These are phyloP conservation scores for Otus sunia DNA, from an alignment of 2,113 vertebrate genomes.

Conservation along the genomic window DNA sequence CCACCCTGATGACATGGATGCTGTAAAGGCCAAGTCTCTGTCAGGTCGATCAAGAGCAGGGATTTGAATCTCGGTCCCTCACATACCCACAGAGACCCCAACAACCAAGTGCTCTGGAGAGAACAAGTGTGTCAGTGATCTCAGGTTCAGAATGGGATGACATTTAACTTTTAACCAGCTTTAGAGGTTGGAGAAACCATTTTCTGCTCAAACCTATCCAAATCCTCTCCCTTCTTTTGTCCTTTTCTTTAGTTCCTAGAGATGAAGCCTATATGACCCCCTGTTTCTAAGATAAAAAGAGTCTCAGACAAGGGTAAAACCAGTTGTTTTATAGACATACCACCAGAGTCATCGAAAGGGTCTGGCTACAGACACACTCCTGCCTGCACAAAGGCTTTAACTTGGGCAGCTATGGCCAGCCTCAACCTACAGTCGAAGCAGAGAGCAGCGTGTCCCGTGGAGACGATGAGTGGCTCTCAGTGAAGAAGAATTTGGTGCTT, in stretches of 20 bases:
- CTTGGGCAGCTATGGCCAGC: neutral
- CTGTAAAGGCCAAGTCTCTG: neutral
- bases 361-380: neutral
- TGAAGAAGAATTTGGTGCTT: neutral
- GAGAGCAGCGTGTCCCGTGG: fast-evolving
- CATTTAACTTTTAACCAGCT: neutral
- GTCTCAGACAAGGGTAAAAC: neutral
- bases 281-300: neutral
- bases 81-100: neutral
- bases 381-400: neutral
- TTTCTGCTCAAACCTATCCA: neutral
- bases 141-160: neutral
- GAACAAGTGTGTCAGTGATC: neutral
- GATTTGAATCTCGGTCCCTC: neutral
- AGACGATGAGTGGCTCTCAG: neutral
- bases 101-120: neutral
- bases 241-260: neutral
- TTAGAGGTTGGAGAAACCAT: neutral
- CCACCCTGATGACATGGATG: neutral
- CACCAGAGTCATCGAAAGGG: neutral
- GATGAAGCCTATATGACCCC: neutral
- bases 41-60: neutral
- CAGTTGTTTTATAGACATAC: neutral
- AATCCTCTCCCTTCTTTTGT: neutral
- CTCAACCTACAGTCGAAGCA: neutral